Percentiles rank a stretch among this genome's conserved stretches.
These are phyloP conservation scores for Steinernema carpocapsae DNA, from an alignment of 2,888 invertebrate species.

Conservation along the genomic window DNA sequence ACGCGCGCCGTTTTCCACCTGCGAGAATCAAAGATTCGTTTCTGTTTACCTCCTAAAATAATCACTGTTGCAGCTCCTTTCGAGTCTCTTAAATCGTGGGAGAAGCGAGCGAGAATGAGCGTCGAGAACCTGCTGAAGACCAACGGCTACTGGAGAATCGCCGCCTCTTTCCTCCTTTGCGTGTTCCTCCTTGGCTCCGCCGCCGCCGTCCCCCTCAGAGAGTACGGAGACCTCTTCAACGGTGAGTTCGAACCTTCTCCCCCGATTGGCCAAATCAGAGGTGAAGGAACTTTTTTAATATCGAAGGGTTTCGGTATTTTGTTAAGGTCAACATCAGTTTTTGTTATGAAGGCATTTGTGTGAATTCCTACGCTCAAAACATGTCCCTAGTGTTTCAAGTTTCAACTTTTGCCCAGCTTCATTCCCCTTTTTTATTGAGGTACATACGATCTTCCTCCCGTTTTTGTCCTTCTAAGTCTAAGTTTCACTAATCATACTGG, in stretches of 20 bases:
- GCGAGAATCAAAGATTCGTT: background rate
- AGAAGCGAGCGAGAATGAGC: conserved; percentile 11
- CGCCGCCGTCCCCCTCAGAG: background rate
- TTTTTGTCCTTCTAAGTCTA: no score
- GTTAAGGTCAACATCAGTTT: no score
- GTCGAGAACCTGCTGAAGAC: conserved; percentile 28
- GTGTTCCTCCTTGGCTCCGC: conserved; percentile 14
- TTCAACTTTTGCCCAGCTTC: no score
- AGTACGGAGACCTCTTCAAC: conserved; percentile 3
- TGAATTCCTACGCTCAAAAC: no score
- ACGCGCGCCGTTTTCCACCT: conserved; percentile 7
- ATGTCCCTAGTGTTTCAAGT: no score
- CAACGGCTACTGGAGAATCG: conserved; percentile 19
- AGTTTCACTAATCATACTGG: no score
- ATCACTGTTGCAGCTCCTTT: background rate
- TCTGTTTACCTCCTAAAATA: background rate
- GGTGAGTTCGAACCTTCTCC: background rate
- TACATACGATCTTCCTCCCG: no score
- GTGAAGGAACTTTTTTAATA: no score
- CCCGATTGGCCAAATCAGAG: background rate
- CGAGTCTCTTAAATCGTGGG: conserved; percentile 27
- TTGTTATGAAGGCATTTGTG: no score
- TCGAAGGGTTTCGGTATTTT: no score
- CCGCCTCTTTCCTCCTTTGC: conserved; percentile 8
- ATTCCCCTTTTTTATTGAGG: no score